Conservation (phyloP, 2,113 vertebrate genomes). For the Mungos mungo region DNA sequence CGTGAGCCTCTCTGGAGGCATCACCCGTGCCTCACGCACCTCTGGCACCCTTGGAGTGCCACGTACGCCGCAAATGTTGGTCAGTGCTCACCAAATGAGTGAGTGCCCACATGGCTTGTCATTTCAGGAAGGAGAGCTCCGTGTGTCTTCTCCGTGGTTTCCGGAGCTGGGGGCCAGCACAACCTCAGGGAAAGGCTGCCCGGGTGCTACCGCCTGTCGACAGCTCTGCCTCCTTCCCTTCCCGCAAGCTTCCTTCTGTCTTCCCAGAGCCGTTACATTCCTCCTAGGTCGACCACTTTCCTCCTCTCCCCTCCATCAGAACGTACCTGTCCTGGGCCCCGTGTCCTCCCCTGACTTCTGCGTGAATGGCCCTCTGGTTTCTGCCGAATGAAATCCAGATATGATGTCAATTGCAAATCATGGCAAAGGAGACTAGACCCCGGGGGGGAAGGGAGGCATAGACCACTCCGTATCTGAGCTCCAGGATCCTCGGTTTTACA, state of each 20-base stretch:
- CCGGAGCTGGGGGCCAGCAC: background rate
- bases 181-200: background rate
- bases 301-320: background rate
- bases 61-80: background rate
- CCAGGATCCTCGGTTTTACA: background rate
- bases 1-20: background rate
- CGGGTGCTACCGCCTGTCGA: fast-evolving
- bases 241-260: background rate
- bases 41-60: too few species aligned
- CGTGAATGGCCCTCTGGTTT: background rate
- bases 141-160: background rate
- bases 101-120: background rate
- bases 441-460: fast-evolving
- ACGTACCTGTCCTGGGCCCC: too few species aligned
- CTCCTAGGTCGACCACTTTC: background rate
- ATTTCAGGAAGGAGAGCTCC: background rate
- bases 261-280: background rate
- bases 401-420: fast-evolving
- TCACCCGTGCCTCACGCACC: background rate
- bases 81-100: background rate
- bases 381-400: background rate
- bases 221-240: background rate
- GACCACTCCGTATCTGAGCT: fast-evolving
- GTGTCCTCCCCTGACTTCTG: background rate
- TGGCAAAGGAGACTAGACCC: background rate